A percentile compares a stretch with the other conserved stretches of the same genome.
These are phyloP conservation scores for Lytechinus variegatus DNA, from an alignment of 35 echinoderm and acorn worm species.

Conservation along the genomic window DNA sequence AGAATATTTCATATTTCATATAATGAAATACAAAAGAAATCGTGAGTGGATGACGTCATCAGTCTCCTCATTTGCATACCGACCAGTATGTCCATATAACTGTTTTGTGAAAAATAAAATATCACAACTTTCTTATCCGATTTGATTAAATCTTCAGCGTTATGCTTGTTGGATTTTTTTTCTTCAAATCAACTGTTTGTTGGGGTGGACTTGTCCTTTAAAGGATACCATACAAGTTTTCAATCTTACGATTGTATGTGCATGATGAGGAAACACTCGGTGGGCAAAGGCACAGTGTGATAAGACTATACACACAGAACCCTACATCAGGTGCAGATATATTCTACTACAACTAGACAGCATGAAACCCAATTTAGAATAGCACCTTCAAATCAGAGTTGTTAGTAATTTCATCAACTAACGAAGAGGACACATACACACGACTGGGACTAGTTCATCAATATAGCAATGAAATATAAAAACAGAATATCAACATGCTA, in stretches of 20 bases:
- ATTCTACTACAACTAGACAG: not conserved
- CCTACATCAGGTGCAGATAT: not conserved
- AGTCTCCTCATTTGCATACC: too few relatives aligned
- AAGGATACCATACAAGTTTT: not conserved
- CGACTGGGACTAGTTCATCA: not conserved
- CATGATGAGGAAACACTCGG: not conserved
- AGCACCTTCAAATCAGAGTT: conserved; percentile 57
- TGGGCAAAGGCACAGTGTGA: not conserved
- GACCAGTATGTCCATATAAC: too few relatives aligned
- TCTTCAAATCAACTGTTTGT: too few relatives aligned
- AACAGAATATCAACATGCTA: not conserved
- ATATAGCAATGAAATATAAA: not conserved
- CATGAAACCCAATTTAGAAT: not conserved
- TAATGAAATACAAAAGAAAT: too few relatives aligned
- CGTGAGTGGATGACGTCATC: too few relatives aligned
- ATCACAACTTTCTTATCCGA: too few relatives aligned
- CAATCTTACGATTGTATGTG: not conserved
- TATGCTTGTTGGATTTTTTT: too few relatives aligned
- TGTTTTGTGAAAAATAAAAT: too few relatives aligned
- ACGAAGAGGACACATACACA: conserved; percentile 25
- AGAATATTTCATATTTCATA: too few relatives aligned
- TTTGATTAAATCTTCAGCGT: too few relatives aligned
- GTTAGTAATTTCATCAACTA: conserved; percentile 32
- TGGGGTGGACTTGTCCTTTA: not conserved
- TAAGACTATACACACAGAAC: not conserved